Percentiles rank a stretch among this genome's conserved stretches.
Conservation (phyloP, 2,888 invertebrate species). For the Spodoptera picta region DNA sequence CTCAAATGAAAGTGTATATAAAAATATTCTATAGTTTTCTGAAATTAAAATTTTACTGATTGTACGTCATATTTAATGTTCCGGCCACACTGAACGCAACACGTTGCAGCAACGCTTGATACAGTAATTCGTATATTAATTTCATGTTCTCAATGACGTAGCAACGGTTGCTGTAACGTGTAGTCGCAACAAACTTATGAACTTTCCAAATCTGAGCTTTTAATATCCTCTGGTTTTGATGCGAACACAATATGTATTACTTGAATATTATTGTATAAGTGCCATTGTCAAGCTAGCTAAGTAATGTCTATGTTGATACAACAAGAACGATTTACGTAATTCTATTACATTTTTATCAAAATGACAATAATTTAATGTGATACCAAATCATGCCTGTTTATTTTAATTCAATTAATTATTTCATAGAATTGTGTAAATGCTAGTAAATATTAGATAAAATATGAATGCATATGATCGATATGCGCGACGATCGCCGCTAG, state of each 20-base stretch:
- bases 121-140: too few species aligned
- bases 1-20: slow-evolving; percentile 42
- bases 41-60: slow-evolving; percentile 1
- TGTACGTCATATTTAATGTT: slow-evolving; percentile 4
- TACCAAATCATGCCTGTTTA: too few species aligned
- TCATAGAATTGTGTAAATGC: too few species aligned
- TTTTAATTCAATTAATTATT: too few species aligned
- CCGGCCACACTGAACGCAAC: background rate
- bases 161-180: background rate
- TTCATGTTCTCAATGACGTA: too few species aligned
- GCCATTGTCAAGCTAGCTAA: slow-evolving; percentile 37
- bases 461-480: too few species aligned
- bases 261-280: slow-evolving; percentile 11
- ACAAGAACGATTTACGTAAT: background rate
- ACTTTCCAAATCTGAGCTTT: slow-evolving; percentile 17
- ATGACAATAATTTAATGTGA: too few species aligned
- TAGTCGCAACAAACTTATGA: background rate
- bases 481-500: too few species aligned
- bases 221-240: slow-evolving; percentile 11
- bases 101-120: slow-evolving; percentile 5
- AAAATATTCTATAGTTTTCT: slow-evolving; percentile 36
- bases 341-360: too few species aligned
- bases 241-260: slow-evolving; percentile 10
- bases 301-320: slow-evolving; percentile 9
- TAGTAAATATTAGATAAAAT: too few species aligned